phyloP scores from a whole-genome alignment of 2,888 invertebrate genomes.

The Drosophila incognita region DNA sequence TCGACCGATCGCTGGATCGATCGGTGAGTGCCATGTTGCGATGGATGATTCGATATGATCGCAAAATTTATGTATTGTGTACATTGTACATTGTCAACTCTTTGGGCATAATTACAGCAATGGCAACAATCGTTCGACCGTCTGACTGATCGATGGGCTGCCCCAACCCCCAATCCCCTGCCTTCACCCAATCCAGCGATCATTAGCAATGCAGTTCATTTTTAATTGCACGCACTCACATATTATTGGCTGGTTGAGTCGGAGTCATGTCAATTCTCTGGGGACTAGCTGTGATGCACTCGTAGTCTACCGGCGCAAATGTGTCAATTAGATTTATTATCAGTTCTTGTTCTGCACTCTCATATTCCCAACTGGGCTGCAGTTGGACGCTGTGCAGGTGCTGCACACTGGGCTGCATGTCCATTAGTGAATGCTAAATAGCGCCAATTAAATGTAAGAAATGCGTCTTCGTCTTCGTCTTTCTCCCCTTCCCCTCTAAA shows the following conservation, averaged over 20 bases:
- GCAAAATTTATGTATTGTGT: slow-evolving; percentile 72
- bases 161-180: neutral
- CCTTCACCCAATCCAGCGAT: slow-evolving; percentile 21
- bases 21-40: slow-evolving; percentile 47
- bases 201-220: slow-evolving; percentile 69
- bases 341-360: slow-evolving; percentile 63
- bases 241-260: slow-evolving; percentile 54
- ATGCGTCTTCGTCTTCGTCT: slow-evolving; percentile 62
- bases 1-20: slow-evolving; percentile 31
- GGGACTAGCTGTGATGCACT: slow-evolving; percentile 41
- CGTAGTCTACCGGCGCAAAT: slow-evolving; percentile 76
- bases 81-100: slow-evolving; percentile 76
- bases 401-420: slow-evolving; percentile 68
- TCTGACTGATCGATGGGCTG: slow-evolving; percentile 48
- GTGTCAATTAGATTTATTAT: slow-evolving; percentile 85
- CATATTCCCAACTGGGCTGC: slow-evolving; percentile 55
- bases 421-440: slow-evolving; percentile 79
- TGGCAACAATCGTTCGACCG: slow-evolving; percentile 34
- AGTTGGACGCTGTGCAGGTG: slow-evolving; percentile 51
- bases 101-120: slow-evolving; percentile 72
- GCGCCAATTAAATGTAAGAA: slow-evolving; percentile 75
- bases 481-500: slow-evolving; percentile 20
- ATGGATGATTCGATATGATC: slow-evolving; percentile 76
- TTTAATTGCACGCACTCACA: slow-evolving; percentile 71
- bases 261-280: slow-evolving; percentile 62